A percentile compares a stretch with the other conserved stretches of the same genome.
phyloP scores from a whole-genome alignment of 2,888 invertebrate species.

The Platycnemis pennipes region DNA sequence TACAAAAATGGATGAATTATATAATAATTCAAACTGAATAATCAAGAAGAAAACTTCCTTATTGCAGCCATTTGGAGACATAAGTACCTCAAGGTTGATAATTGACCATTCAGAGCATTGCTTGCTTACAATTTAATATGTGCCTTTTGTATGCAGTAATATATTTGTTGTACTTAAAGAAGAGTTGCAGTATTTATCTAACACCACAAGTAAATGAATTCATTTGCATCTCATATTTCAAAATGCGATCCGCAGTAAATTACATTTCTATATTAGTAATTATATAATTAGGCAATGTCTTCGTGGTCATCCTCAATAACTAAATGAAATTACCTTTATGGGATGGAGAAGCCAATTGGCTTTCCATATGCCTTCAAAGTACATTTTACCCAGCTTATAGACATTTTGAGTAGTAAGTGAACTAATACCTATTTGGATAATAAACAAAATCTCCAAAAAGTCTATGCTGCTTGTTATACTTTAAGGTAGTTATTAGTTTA shows the following conservation, averaged over 20 bases:
- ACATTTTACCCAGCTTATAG: not conserved
- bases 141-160: slow-evolving; percentile 43
- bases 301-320: not conserved
- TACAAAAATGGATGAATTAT: slow-evolving; percentile 14
- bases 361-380: not conserved
- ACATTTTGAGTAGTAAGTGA: not conserved
- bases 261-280: not conserved
- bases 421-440: not conserved
- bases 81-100: not conserved
- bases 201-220: not conserved
- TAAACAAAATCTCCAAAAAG: not conserved
- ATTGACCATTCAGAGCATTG: not conserved
- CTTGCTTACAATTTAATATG: slow-evolving; percentile 41
- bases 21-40: slow-evolving; percentile 24
- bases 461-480: not conserved
- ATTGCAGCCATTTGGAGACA: not conserved
- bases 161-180: slow-evolving; percentile 14
- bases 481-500: not conserved
- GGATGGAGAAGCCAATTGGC: not conserved
- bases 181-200: not conserved
- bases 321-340: not conserved
- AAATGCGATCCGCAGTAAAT: not conserved
- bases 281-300: not conserved
- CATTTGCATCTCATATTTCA: not conserved
- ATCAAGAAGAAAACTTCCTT: not conserved